phyloP scores from a whole-genome alignment of 2,113 vertebrate species.

The Urocitellus parryii region DNA sequence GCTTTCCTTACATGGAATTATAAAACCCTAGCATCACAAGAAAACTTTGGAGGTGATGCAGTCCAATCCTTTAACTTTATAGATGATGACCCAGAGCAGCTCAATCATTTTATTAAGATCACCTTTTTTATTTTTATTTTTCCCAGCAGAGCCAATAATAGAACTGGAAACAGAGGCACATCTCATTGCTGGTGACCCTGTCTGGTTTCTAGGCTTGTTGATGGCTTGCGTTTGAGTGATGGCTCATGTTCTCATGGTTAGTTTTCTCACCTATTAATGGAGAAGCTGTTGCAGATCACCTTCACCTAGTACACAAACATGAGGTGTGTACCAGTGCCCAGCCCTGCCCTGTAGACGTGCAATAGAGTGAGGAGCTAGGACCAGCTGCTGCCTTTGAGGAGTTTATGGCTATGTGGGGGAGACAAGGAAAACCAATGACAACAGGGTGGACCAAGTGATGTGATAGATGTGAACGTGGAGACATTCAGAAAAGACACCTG shows the following conservation, averaged over 20 bases:
- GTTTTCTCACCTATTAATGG: not conserved
- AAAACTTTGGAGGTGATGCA: not conserved
- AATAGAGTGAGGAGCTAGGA: not conserved
- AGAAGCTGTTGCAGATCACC: not conserved
- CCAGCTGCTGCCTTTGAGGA: not conserved
- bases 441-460: not conserved
- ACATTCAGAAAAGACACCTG: not conserved
- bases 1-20: not conserved
- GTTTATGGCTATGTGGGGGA: not conserved
- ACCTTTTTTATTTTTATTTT: not conserved
- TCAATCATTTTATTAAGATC: not conserved
- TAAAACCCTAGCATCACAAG: not conserved
- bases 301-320: not conserved
- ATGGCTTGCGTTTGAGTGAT: slow-evolving; percentile 55
- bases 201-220: slow-evolving; percentile 60
- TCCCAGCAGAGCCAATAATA: not conserved
- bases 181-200: slow-evolving; percentile 24
- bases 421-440: not conserved
- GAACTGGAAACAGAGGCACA: not conserved
- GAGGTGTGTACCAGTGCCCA: not conserved
- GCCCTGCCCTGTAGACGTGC: not conserved
- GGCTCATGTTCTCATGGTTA: not conserved
- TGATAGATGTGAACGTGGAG: not conserved
- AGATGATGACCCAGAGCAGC: not conserved
- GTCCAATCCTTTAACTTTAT: not conserved